A percentile compares a stretch with the other conserved stretches of the same genome.
Conservation (phyloP, 2,113 vertebrate species). For the Toxotes chatareus region DNA sequence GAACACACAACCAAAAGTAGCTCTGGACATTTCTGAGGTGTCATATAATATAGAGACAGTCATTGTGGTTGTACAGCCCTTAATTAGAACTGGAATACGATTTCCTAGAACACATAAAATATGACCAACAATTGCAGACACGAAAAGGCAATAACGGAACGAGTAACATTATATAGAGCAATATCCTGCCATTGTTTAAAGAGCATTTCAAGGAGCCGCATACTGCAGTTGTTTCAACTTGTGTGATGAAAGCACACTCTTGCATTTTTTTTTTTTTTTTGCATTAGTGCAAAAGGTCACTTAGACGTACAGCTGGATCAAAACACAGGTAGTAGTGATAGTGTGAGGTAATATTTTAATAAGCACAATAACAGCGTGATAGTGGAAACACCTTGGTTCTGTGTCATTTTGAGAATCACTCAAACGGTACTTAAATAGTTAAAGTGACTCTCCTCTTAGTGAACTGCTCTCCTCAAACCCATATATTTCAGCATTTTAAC, state of each 20-base stretch:
- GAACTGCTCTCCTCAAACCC: not conserved
- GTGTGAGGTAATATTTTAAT: not conserved
- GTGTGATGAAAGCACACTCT: constrained; percentile 1
- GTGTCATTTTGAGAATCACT: not conserved
- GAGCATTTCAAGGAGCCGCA: not conserved
- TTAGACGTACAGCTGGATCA: not conserved
- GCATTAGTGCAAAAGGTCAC: not conserved
- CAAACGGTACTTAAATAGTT: not conserved
- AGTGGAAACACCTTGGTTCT: not conserved
- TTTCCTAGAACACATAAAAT: not conserved
- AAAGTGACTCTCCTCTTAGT: not conserved
- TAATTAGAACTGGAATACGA: not conserved
- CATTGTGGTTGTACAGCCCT: not conserved
- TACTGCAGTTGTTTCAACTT: not conserved
- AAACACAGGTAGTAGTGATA: not conserved
- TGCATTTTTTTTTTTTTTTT: not conserved
- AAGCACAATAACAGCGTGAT: not conserved
- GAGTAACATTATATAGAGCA: not conserved
- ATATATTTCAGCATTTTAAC: not conserved
- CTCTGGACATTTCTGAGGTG: not conserved
- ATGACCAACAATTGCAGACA: not conserved
- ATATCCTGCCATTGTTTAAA: constrained; percentile 4
- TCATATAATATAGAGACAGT: not conserved
- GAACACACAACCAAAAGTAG: not conserved
- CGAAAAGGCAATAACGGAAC: not conserved